Base-by-base conservation (phyloP, 2,888 invertebrate genomes). In the Lottia gigantea region DNA sequence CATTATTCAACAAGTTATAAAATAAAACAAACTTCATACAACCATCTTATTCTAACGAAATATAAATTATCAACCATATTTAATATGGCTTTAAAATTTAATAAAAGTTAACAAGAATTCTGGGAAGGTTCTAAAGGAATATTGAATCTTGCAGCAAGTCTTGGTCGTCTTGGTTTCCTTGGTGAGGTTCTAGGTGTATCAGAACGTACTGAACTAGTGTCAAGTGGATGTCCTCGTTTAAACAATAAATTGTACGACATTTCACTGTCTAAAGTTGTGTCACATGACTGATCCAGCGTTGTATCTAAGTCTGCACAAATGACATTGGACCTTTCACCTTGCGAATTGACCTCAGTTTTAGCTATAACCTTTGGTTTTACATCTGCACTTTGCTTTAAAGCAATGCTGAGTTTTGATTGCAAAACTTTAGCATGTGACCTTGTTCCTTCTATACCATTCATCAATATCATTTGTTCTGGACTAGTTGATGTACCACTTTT, bases 101-200 rank as follows among this genome's bases (percentile, higher is more conserved):
- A 40, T 8, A 40, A 31, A 40, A 40, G 40, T 40, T 40, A 40
- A 40, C 40, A 40, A 40, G 40, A 40, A 40, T 40, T 40, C 40
- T 40, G 40, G 40, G 40, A 40, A 23, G 55, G 55, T 55, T 55
- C 55, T 14, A 81, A 71, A 61, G 81, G 80, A 23, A 78, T 75
- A 40, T 69, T 75, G 74, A 85, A 85, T 64, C 79, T 82, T 4
- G 85, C 85, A 47, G 84, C 85, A 68, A 85, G 78, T 45, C 84
- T 76, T 15, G 77, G 74, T 62, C 78, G 72, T 7, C 76, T 74
- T 2, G 70, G 75, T 72, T 80, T 81, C 40, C 78, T 72, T 16
- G 80, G 82, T 7, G 81, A 80, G 16, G 66, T 62, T 12, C 71
- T 40, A 2, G 81, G 77, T 19, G 80, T 73, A 26, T 64, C 62